Evolutionary conservation across 2,113 vertebrate genomes (phyloP).

Genomic region (Gallinago media): DNA sequence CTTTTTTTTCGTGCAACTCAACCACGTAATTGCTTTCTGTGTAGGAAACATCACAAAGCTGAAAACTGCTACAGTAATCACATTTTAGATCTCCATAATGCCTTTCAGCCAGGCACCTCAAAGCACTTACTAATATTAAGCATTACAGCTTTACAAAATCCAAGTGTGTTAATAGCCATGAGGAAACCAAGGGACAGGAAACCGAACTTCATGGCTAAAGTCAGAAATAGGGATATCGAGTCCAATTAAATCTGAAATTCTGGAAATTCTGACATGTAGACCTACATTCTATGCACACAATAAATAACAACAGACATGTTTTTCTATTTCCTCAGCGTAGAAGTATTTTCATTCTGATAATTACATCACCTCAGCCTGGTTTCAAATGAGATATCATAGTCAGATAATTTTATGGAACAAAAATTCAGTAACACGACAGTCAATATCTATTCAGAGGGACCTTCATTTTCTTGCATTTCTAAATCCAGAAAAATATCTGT

Average conservation of each 20-base stretch:
- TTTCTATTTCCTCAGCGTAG: background rate
- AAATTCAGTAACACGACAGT: background rate
- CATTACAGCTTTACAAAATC: background rate
- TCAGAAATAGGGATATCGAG: background rate
- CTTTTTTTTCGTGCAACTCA: conserved; percentile 6
- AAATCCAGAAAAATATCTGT: background rate
- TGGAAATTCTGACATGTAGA: background rate
- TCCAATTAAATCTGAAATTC: conserved; percentile 2
- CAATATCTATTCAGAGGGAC: background rate
- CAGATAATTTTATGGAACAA: background rate
- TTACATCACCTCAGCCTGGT: background rate
- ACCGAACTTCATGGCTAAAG: background rate
- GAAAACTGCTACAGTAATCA: background rate
- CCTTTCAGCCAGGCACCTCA: background rate
- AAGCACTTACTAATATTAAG: background rate
- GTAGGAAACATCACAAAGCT: background rate
- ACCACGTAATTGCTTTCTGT: background rate
- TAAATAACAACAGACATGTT: background rate
- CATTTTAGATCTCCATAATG: background rate
- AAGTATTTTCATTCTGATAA: background rate
- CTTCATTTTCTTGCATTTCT: background rate
- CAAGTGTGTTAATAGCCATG: background rate
- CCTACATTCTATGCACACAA: background rate
- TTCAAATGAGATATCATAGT: background rate
- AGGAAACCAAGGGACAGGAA: background rate